Evolutionary conservation across 1,140 invertebrate species (phyloP), one percentile per base, ranked within the genome.

Genomic region (Eumaeus atala): DNA sequence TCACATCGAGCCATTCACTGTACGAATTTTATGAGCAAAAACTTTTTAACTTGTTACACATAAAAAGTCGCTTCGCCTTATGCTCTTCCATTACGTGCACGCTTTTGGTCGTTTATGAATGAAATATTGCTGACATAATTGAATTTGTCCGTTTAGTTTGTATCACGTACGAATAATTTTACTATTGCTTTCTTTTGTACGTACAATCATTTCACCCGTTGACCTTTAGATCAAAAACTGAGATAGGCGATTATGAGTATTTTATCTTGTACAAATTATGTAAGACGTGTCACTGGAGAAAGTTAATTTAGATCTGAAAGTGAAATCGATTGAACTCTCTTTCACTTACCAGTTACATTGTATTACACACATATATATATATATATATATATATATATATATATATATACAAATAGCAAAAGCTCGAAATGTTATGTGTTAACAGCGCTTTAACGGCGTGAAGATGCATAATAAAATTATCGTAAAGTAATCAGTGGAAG

Each of bases 281-380:
- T 84, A 84, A 87, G 70, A 84, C 84, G 72, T 84, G 84, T 84
- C 81, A 84, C 71, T 79, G 75, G 84, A 84, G 84, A 87, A 87
- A 87, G 84, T 87, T 84, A 87, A 84, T 82, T 84, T 87, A 84
- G 81, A 82, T 83, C 84, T 87, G 81, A 87, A 87, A 87, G 84
- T 84, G 81, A 87, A 87, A 87, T 87, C 80, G 77, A 87, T 87
- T 84, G 77, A 72, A 84, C 75, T 79, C 84, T 87, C 84, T 84
- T 87, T 83, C 72, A 81, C 78, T 87, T 83, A 84, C 74, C 67
- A 70, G 81, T 80, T 84, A 80, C 66, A 83, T 73, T 81, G 71
- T 70, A n/a, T 70, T 66, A 65, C 66, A 67, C 70, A 71, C 62
- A 59, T 71, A 60, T 58, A 28, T 33, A 65, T 64, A 56, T 65